Conservation (phyloP, 2,888 invertebrate genomes). For the Quadriops clusia region DNA sequence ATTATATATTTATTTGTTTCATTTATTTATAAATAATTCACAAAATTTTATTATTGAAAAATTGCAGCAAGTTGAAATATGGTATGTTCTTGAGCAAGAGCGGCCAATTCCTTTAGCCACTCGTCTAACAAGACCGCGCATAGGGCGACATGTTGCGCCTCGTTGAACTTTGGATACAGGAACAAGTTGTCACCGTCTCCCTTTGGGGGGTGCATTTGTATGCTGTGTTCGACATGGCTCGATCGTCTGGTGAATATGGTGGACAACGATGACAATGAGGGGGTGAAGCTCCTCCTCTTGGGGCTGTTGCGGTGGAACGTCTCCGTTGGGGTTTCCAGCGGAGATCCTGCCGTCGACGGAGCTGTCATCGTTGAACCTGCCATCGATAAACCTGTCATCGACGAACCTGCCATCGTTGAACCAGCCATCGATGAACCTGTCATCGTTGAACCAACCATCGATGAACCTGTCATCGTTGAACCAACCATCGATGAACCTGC, state of each 20-base stretch:
- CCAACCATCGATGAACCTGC: too few species aligned
- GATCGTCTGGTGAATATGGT: slow-evolving; percentile 43
- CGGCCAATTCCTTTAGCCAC: slow-evolving; percentile 90
- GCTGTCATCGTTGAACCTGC: slow-evolving; percentile 14
- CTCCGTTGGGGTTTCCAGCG: slow-evolving; percentile 20
- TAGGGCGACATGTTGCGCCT: slow-evolving; percentile 52
- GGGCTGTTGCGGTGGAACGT: slow-evolving; percentile 53
- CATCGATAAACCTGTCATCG: too few species aligned
- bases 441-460: too few species aligned
- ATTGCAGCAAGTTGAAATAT: slow-evolving; percentile 45
- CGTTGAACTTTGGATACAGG: slow-evolving; percentile 32
- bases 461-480: too few species aligned
- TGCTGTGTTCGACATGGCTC: slow-evolving; percentile 32
- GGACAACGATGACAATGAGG: slow-evolving; percentile 65
- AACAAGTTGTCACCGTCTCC: slow-evolving; percentile 25
- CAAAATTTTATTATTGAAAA: slow-evolving; percentile 25
- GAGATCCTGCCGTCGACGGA: slow-evolving; percentile 6
- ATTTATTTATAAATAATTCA: too few species aligned
- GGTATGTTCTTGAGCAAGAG: slow-evolving; percentile 88
- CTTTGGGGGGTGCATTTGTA: slow-evolving; percentile 22
- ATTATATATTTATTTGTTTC: too few species aligned
- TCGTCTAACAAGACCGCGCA: slow-evolving; percentile 87
- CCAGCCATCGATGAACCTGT: too few species aligned
- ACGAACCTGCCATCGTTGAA: too few species aligned
- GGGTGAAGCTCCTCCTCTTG: slow-evolving; percentile 65